Percentiles rank a stretch among this genome's conserved stretches.
Evolutionary conservation across 2,888 invertebrate genomes (phyloP).

Genomic region (Alsophila aescularia): DNA sequence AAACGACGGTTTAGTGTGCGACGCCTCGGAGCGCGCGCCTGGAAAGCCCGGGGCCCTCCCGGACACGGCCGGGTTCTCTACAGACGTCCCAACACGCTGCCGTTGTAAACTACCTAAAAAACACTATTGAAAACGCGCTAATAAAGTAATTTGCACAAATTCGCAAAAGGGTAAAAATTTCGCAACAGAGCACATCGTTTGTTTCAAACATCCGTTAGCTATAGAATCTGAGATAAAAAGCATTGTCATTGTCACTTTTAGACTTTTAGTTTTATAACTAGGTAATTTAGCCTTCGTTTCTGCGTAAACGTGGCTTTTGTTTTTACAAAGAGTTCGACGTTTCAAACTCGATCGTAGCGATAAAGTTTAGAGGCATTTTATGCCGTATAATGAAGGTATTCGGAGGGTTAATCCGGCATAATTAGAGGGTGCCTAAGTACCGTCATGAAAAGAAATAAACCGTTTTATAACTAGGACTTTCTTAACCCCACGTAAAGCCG

Average conservation of each 20-base stretch:
- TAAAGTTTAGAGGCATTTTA: conserved; percentile 42
- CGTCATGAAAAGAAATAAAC: conserved; percentile 79
- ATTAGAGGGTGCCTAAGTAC: conserved; percentile 68
- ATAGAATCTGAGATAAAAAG: conserved; percentile 58
- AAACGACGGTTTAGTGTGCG: conserved; percentile 65
- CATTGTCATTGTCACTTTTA: conserved; percentile 58
- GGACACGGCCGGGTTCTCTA: conserved; percentile 53
- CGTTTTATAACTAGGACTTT: conserved; percentile 81
- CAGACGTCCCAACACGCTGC: conserved; percentile 53
- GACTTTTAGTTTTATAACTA: conserved; percentile 64
- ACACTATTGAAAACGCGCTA: conserved; percentile 63
- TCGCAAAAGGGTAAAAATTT: conserved; percentile 79
- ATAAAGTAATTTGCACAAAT: conserved; percentile 83
- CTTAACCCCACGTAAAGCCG: conserved; percentile 80
- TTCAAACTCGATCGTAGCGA: conserved; percentile 37
- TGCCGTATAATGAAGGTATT: conserved; percentile 58
- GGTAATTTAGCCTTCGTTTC: conserved; percentile 48
- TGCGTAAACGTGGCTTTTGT: conserved; percentile 47
- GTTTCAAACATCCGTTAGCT: conserved; percentile 69
- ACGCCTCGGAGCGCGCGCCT: conserved; percentile 55
- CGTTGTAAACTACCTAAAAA: conserved; percentile 74
- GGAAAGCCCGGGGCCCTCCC: conserved; percentile 60
- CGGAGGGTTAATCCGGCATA: conserved; percentile 64
- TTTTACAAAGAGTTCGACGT: conserved; percentile 33
- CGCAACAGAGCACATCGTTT: conserved; percentile 64